A percentile compares a stretch with the other conserved stretches of the same genome.
Conservation (phyloP, 1,140 invertebrate species). For the Nomia melanderi region DNA sequence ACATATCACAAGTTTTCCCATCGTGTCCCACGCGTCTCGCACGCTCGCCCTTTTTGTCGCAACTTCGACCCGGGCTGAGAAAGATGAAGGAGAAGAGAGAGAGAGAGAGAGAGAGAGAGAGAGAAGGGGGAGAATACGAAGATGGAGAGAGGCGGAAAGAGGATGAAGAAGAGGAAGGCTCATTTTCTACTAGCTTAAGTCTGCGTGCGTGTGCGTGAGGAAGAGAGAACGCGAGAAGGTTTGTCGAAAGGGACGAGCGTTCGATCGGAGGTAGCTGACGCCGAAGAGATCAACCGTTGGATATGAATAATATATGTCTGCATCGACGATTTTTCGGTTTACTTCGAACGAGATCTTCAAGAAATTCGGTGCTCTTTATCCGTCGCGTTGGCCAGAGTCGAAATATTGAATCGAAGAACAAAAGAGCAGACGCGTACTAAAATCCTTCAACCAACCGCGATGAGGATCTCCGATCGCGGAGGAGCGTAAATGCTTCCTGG, state of each 20-base stretch:
- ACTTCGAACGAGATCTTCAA: too few relatives aligned
- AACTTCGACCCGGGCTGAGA: not conserved
- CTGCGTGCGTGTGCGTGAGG: not conserved
- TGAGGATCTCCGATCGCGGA: not conserved
- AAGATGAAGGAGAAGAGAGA: not conserved
- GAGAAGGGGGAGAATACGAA: not conserved
- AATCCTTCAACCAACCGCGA: too few relatives aligned
- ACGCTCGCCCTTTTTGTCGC: conserved; percentile 38
- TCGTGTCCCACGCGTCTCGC: conserved; percentile 28
- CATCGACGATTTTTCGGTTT: not conserved
- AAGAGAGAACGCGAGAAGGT: not conserved
- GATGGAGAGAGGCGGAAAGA: not conserved
- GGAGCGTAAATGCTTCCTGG: too few relatives aligned
- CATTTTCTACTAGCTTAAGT: conserved; percentile 47
- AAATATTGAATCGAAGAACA: too few relatives aligned
- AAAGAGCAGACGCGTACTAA: too few relatives aligned
- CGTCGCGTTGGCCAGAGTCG: too few relatives aligned
- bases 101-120: too few relatives aligned
- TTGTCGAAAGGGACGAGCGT: conserved; percentile 64
- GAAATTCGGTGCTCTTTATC: too few relatives aligned
- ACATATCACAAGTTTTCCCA: conserved; percentile 71
- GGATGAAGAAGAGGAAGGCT: conserved; percentile 15
- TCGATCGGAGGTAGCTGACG: conserved; percentile 46
- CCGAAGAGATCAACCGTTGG: not conserved
- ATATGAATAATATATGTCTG: not conserved